A percentile compares a stretch with the other conserved stretches of the same genome.
phyloP scores from a whole-genome alignment of 2,888 invertebrate genomes.

The Drosophila mimetica region DNA sequence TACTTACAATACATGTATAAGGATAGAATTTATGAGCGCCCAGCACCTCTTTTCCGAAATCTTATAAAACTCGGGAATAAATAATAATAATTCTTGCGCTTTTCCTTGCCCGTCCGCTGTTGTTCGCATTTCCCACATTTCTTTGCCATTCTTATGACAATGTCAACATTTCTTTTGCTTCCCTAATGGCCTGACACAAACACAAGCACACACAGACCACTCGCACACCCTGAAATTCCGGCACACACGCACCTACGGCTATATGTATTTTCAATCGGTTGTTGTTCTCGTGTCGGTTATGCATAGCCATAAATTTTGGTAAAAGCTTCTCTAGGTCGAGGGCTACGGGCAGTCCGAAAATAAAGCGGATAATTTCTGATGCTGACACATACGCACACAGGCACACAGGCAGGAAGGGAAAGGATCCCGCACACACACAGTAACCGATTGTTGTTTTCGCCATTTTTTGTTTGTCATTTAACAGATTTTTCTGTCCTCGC shows the following conservation, averaged over 20 bases:
- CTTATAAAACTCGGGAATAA: constrained; percentile 59
- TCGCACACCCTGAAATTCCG: constrained; percentile 4
- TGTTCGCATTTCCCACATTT: constrained; percentile 48
- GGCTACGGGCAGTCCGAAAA: constrained; percentile 45
- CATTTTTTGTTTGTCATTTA: constrained; percentile 61
- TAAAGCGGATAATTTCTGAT: constrained; percentile 57
- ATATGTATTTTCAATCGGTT: constrained; percentile 66
- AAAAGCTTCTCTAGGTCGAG: constrained; percentile 34
- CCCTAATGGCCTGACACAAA: constrained; percentile 39
- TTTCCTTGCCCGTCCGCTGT: constrained; percentile 38
- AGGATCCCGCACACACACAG: constrained; percentile 6
- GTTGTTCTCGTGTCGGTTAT: constrained; percentile 34
- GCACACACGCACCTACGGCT: constrained; percentile 23
- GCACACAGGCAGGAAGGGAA: background rate
- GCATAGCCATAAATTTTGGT: constrained; percentile 54
- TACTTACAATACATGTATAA: constrained; percentile 12
- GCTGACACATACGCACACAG: constrained; percentile 31
- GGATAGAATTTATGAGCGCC: constrained; percentile 62
- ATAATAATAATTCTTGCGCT: constrained; percentile 63
- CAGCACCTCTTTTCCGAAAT: constrained; percentile 53
- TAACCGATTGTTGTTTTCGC: constrained; percentile 24
- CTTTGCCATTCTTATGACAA: constrained; percentile 57
- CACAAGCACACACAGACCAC: background rate
- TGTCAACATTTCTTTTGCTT: constrained; percentile 60
- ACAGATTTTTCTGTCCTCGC: constrained; percentile 52